Conservation (phyloP, 2,797 vertebrate genomes). For the Alosa sapidissima region DNA sequence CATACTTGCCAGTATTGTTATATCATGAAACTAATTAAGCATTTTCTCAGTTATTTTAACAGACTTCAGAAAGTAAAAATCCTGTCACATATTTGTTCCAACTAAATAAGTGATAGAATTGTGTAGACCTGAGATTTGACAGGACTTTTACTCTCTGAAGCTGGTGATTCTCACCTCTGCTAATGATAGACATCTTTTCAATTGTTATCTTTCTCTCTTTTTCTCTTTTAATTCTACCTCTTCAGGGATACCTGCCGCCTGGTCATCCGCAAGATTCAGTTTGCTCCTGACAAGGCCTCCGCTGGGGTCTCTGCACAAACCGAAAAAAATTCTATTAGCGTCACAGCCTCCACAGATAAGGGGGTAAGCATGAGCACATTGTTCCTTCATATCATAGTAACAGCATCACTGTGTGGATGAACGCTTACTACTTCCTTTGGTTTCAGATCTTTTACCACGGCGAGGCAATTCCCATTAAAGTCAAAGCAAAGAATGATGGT, state of each 20-base stretch:
- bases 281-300: slow-evolving; percentile 70
- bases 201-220: not conserved
- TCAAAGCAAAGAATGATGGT: slow-evolving; percentile 88
- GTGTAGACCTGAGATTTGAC: too few species aligned
- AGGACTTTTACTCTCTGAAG: too few species aligned
- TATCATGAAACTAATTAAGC: not conserved
- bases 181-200: not conserved
- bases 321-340: slow-evolving; percentile 86
- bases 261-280: slow-evolving; percentile 89
- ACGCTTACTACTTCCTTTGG: slow-evolving; percentile 22
- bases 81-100: too few species aligned
- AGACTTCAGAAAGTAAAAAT: too few species aligned
- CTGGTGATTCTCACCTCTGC: too few species aligned
- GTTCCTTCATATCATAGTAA: not conserved
- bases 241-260: slow-evolving; percentile 84
- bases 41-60: not conserved
- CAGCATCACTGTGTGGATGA: slow-evolving; percentile 6
- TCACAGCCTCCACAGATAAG: slow-evolving; percentile 82
- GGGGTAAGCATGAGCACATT: slow-evolving; percentile 70
- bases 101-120: too few species aligned
- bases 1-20: not conserved
- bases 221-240: not conserved
- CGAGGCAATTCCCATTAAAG: slow-evolving; percentile 76
- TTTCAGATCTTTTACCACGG: slow-evolving; percentile 86
- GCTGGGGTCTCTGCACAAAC: slow-evolving; percentile 76